These are phyloP conservation scores for Zophobas morio DNA, from an alignment of 1,140 invertebrate genomes.

Conservation along the genomic window DNA sequence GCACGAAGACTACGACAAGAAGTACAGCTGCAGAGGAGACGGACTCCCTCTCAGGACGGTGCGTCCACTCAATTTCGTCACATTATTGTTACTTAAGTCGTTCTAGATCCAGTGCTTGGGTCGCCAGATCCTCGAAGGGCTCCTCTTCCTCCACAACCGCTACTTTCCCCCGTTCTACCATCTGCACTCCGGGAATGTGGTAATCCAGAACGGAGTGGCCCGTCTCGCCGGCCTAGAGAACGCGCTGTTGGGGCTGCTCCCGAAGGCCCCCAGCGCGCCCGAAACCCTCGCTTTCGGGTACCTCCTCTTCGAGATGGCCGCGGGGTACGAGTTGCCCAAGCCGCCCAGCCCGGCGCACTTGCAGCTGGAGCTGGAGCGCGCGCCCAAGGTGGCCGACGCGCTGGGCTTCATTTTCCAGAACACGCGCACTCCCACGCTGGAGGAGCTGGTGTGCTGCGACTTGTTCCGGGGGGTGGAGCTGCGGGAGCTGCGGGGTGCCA, in stretches of 20 bases:
- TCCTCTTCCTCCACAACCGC: conserved; percentile 88
- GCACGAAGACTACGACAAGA: conserved; percentile 63
- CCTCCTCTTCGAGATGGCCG: conserved; percentile 92
- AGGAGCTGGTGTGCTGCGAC: conserved; percentile 85
- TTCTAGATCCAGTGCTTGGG: conserved; percentile 86
- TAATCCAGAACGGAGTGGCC: conserved; percentile 91
- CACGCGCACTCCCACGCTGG: conserved; percentile 77
- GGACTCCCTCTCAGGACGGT: conserved; percentile 63
- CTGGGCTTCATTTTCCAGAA: conserved; percentile 86
- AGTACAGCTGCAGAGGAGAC: conserved; percentile 58
- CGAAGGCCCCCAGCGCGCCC: conserved; percentile 76
- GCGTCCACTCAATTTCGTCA: neutral
- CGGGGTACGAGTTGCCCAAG: conserved; percentile 83
- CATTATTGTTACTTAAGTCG: neutral
- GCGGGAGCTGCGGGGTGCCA: conserved; percentile 77
- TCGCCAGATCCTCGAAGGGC: conserved; percentile 88
- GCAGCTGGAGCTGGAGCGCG: conserved; percentile 79
- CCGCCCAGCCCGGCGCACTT: conserved; percentile 81
- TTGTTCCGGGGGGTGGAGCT: conserved; percentile 91
- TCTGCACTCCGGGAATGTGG: conserved; percentile 89
- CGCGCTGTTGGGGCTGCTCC: conserved; percentile 83
- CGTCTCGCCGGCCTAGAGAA: conserved; percentile 87
- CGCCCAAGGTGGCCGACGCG: conserved; percentile 85
- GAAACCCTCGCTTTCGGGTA: conserved; percentile 84
- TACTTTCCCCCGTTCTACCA: conserved; percentile 90